Percentiles rank a stretch among this genome's conserved stretches.
Conservation (phyloP, 64 coral and sea anemone species). For the Orbicella faveolata region DNA sequence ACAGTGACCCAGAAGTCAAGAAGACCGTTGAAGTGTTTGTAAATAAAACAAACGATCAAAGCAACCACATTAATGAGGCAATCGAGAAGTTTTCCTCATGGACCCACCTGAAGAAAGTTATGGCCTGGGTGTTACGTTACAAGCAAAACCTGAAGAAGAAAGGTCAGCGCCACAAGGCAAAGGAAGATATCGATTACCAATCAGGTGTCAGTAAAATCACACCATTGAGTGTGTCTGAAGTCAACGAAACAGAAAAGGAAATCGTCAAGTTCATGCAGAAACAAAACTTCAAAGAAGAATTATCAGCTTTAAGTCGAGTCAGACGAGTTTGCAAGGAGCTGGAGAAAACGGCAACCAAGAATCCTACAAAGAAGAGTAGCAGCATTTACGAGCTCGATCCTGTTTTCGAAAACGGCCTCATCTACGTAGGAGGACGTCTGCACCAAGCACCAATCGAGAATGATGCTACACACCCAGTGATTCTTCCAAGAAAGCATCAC, state of each 20-base stretch:
- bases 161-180: background rate
- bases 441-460: conserved; percentile 31
- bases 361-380: conserved; percentile 34
- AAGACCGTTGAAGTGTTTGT: background rate
- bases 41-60: conserved; percentile 6
- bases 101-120: conserved; percentile 14
- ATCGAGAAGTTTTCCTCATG: conserved; percentile 42
- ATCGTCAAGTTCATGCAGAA: conserved; percentile 38
- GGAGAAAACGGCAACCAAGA: background rate
- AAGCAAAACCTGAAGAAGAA: conserved; percentile 23
- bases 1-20: conserved; percentile 56
- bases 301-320: background rate
- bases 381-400: conserved; percentile 25
- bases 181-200: background rate
- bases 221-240: conserved; percentile 12
- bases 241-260: conserved; percentile 32
- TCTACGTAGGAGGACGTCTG: conserved; percentile 30
- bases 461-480: conserved; percentile 11
- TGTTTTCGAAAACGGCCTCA: background rate
- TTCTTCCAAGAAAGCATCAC: conserved; percentile 51
- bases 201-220: background rate
- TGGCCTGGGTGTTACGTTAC: conserved; percentile 58
- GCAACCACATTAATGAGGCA: background rate
- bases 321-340: background rate
- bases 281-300: conserved; percentile 15